Base-by-base conservation (phyloP, 2,888 invertebrate species). In the Eumacrocentrus americanus region DNA sequence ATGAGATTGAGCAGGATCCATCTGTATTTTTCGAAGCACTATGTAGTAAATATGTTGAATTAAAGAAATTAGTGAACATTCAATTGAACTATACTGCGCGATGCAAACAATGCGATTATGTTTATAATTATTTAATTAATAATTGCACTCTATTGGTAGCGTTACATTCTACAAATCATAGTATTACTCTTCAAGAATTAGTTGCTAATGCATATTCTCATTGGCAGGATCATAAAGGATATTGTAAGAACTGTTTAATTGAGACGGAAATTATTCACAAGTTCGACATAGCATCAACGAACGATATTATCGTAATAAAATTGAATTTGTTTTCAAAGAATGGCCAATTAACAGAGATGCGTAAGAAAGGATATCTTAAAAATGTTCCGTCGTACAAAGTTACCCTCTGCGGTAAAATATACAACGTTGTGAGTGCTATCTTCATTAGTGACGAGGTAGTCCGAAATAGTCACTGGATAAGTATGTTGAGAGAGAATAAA, bases 1-100 rank as follows among this genome's bases (percentile, higher is more conserved):
- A 47, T 44, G 52, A 46, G 4, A 22, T 9, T 14, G 59, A 63
- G 37, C 60, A 54, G 34, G 46, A 60, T 38, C 40, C 53, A 37
- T 4, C 44, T 1, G 52, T 57, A 54, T 63, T 60, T 52, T 35
- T 57, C 6, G 56, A n/a, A 0, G 11, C 14, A 22, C 34, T 56
- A 2, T 40, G 51, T 9, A 12, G n/a, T n/a, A n/a, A n/a, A n/a
- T n/a, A n/a, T n/a, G n/a, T n/a, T n/a, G n/a, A n/a, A n/a, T n/a
- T n/a, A n/a, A n/a, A n/a, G n/a, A n/a, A n/a, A n/a, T n/a, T n/a
- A n/a, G n/a, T n/a, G 11, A 7, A 35, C 40, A 42, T 50, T 12
- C 14, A 3, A 57, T 29, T 6, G 1, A 14, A 14, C 11, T 58
- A 50, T 29, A 1, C 11, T n/a, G 5, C 14, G 11, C 37, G 6